Conservation (phyloP, 2,888 invertebrate genomes). For the Bugula neritina region DNA sequence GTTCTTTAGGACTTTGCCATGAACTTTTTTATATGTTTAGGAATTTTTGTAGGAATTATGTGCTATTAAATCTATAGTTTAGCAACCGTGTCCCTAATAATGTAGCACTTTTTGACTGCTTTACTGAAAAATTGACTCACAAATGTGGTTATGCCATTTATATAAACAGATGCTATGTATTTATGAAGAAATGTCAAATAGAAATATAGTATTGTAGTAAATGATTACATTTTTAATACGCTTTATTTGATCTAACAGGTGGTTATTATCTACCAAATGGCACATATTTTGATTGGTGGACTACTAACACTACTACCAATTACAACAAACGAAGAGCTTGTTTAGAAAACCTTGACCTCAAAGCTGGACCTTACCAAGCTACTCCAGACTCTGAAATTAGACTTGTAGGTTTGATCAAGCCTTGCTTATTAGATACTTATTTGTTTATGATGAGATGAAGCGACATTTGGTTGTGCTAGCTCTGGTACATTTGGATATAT, state of each 20-base stretch:
- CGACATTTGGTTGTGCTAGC: background rate
- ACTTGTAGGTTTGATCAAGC: background rate
- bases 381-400: conserved; percentile 1
- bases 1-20: too few species aligned
- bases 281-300: conserved; percentile 41
- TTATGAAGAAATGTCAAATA: too few species aligned
- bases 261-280: conserved; percentile 32
- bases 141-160: too few species aligned
- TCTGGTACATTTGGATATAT: conserved; percentile 1
- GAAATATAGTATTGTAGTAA: too few species aligned
- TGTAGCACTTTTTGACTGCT: too few species aligned
- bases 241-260: conserved; percentile 28
- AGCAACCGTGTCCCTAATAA: too few species aligned
- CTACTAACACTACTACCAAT: conserved; percentile 32
- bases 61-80: too few species aligned
- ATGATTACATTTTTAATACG: too few species aligned
- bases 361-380: conserved; percentile 37
- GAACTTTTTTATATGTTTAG: too few species aligned
- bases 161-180: too few species aligned
- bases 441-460: background rate
- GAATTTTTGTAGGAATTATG: too few species aligned
- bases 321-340: conserved; percentile 37
- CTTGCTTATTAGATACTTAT: background rate
- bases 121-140: too few species aligned
- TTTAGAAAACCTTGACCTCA: conserved; percentile 35